Evolutionary conservation across 2,888 invertebrate species (phyloP), one percentile per base, ranked within the genome.

Genomic region (Xylota sylvarum): DNA sequence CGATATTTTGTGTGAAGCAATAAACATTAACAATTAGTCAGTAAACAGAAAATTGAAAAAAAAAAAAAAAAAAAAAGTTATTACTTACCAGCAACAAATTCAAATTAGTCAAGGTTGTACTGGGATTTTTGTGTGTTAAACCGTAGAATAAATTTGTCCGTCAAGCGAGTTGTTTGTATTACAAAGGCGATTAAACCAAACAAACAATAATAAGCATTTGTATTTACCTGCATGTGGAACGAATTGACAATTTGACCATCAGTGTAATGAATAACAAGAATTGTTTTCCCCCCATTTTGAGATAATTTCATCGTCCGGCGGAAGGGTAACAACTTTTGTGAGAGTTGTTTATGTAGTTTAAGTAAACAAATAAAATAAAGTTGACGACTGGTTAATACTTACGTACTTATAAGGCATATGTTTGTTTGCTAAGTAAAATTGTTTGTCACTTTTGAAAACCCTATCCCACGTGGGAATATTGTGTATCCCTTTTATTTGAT

Each of bases 81-180:
- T 43, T 62, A 62, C 56, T 5, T 1, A 32, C 40, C 7, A 58
- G n/a, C 19, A 5, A n/a, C 14, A 19, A 40, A 48, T 19, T 37
- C n/a, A 67, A 37, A 6, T 56, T 56, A 48, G 58, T 48, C 58
- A 72, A 72, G 72, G 72, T 72, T 72, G 5, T 10, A 27, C 35
- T 60, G 48, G 14, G 17, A 9, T 56, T 58, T 58, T 27, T 65
- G n/a, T 65, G 35, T 35, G 48, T 32, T 35, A 65, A 50, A 50
- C 10, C 9, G 46, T 17, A 48, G 23, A 60, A 37, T 60, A 46
- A 19, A 32, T 46, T 64, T 64, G 37, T 12, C 48, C 32, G 46
- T 4, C 23, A 35, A 32, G 46, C 7, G 1, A 35, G 10, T 27
- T 35, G 10, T 46, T n/a, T 48, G 4, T 6, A 3, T 14, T 14